Base-by-base conservation (phyloP, 2,888 invertebrate species). In the Nemapogon koenigi region DNA sequence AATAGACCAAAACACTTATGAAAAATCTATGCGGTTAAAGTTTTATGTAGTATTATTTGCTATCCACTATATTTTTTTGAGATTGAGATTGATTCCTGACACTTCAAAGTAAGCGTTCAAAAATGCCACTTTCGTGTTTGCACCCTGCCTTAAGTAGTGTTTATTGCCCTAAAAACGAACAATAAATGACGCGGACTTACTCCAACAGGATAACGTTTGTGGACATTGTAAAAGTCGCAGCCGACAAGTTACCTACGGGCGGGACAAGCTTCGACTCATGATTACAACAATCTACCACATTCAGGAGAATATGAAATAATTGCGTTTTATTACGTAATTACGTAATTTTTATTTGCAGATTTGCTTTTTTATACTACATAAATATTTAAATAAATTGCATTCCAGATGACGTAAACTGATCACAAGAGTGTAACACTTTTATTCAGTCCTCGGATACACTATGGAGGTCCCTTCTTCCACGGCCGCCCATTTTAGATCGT, bases 381-480 rank as follows among this genome's bases (percentile, higher is more conserved):
- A 73, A n/a, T n/a, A n/a, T n/a, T 75, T 76, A 76, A 78, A 76
- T 75, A 72, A 71, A 75, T 73, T 71, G 76, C 69, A 69, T 73
- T 71, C 67, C 67, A 67, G 69, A 65, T 72, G 73, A 66, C 58
- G 57, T 59, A 51, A 71, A 71, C 67, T 62, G 61, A 58, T n/a
- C n/a, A n/a, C n/a, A 35, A 33, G 33, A 22, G 30, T 40, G 60
- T 54, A 65, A 71, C 68, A 67, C 66, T 62, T 62, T 71, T 65
- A 72, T 62, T 67, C 64, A 70, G 75, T 76, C 69, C 72, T 69
- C 68, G 69, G 73, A 71, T 68, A n/a, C 76, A 78, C 78, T 75
- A 73, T 53, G 66, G 70, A 75, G 73, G 75, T 73, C 72, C 72
- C 63, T 64, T 69, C 64, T 81, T 80, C 79, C 81, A 62, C 64